Evolutionary conservation across 2,888 invertebrate species (phyloP).

Genomic region (Clistopyga incitator): DNA sequence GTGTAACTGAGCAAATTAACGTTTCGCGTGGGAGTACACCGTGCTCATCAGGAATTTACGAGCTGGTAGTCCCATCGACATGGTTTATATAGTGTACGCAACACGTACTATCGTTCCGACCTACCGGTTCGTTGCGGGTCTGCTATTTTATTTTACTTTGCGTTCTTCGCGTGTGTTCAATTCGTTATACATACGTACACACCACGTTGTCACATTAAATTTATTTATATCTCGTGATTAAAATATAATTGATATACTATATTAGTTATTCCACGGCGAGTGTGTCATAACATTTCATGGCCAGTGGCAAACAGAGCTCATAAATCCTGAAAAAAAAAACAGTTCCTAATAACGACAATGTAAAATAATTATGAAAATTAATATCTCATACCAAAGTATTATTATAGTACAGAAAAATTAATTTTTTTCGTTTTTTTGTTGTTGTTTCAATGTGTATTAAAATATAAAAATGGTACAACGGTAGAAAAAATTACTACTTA

Average conservation of each 20-base stretch:
- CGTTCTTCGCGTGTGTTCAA: background rate
- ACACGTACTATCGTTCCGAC: constrained; percentile 47
- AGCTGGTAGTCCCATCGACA: constrained; percentile 65
- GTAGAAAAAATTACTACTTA: no score
- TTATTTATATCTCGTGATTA: background rate
- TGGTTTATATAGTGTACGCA: constrained; percentile 58
- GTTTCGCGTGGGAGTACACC: constrained; percentile 71
- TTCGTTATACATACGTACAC: background rate
- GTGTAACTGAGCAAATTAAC: constrained; percentile 67
- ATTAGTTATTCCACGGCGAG: background rate
- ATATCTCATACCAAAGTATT: no score
- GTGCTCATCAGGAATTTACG: constrained; percentile 63
- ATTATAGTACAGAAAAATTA: no score
- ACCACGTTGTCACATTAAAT: background rate
- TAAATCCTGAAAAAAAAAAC: background rate
- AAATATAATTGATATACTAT: background rate
- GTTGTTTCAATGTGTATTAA: no score
- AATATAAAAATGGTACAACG: no score
- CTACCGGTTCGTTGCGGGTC: constrained; percentile 39
- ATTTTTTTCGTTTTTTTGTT: no score
- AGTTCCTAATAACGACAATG: background rate
- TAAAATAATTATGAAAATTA: background rate
- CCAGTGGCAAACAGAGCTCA: background rate
- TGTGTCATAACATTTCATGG: background rate
- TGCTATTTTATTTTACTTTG: constrained; percentile 40